Percentiles rank a stretch among this genome's conserved stretches.
These are phyloP conservation scores for Drosophila macrospina DNA, from an alignment of 2,888 invertebrate genomes.

Conservation along the genomic window DNA sequence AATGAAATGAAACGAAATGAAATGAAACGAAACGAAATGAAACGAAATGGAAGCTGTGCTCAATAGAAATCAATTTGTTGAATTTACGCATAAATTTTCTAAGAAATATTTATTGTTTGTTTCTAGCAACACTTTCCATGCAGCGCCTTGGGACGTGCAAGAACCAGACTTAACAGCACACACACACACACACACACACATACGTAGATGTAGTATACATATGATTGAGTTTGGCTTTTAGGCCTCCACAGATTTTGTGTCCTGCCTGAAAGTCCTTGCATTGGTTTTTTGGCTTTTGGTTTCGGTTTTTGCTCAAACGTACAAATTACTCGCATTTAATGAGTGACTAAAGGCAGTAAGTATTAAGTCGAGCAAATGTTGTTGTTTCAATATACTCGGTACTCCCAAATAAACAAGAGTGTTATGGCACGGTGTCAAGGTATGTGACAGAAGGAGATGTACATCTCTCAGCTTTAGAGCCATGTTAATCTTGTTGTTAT, in stretches of 20 bases:
- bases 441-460: not conserved
- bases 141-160: conserved; percentile 6
- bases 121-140: not conserved
- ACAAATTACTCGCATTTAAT: conserved; percentile 41
- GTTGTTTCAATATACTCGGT: not conserved
- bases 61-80: conserved; percentile 18
- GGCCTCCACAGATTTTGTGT: conserved; percentile 29
- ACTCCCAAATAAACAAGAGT: not conserved
- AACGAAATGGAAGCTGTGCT: not conserved
- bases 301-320: not conserved
- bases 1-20: too few relatives aligned
- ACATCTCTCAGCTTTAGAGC: too few relatives aligned
- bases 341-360: conserved; percentile 12
- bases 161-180: not conserved
- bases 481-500: too few relatives aligned
- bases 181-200: conserved; percentile 2
- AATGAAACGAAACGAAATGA: not conserved
- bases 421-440: not conserved
- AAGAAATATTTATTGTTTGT: not conserved
- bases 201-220: not conserved
- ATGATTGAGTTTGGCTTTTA: conserved; percentile 39
- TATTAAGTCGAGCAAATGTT: not conserved
- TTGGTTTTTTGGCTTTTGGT: conserved; percentile 1
- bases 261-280: not conserved
- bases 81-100: not conserved